Evolutionary conservation across 2,888 invertebrate genomes (phyloP).

Genomic region (Nysson spinosus): DNA sequence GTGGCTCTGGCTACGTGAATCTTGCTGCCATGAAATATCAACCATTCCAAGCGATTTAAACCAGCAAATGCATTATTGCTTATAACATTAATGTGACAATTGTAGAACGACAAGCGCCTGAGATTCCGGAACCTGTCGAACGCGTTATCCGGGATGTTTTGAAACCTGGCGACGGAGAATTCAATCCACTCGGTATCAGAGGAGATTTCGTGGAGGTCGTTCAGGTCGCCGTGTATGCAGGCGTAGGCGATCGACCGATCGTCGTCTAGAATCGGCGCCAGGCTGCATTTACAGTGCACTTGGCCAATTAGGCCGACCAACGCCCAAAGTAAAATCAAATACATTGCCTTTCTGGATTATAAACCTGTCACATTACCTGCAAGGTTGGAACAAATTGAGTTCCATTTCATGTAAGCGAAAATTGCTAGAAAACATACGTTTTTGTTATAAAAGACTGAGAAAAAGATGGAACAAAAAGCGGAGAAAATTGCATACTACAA

Average conservation of each 20-base stretch:
- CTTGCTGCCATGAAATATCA: slow-evolving; percentile 61
- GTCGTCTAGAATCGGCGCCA: slow-evolving; percentile 51
- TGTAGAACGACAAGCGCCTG: slow-evolving; percentile 63
- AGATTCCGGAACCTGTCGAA: slow-evolving; percentile 59
- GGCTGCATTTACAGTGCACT: slow-evolving; percentile 59
- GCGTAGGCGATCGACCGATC: slow-evolving; percentile 64
- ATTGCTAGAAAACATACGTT: too few relatives aligned
- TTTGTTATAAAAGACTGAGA: too few relatives aligned
- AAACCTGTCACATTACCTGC: slow-evolving; percentile 21
- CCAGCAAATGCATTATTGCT: slow-evolving; percentile 61
- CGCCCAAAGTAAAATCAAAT: slow-evolving; percentile 54
- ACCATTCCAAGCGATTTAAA: slow-evolving; percentile 58
- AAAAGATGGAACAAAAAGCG: too few relatives aligned
- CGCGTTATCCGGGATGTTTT: slow-evolving; percentile 54
- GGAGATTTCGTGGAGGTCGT: slow-evolving; percentile 58
- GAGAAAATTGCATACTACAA: too few relatives aligned
- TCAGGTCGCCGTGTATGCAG: slow-evolving; percentile 60
- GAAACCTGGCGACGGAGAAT: slow-evolving; percentile 64
- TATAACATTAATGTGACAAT: slow-evolving; percentile 60
- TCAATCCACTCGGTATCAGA: slow-evolving; percentile 67
- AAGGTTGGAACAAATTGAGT: not conserved
- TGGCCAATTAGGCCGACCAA: slow-evolving; percentile 58
- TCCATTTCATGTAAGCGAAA: not conserved
- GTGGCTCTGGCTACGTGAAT: slow-evolving; percentile 50
- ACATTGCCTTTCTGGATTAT: slow-evolving; percentile 32